Conservation (phyloP, 2,797 vertebrate genomes). For the Tamandua tetradactyla region DNA sequence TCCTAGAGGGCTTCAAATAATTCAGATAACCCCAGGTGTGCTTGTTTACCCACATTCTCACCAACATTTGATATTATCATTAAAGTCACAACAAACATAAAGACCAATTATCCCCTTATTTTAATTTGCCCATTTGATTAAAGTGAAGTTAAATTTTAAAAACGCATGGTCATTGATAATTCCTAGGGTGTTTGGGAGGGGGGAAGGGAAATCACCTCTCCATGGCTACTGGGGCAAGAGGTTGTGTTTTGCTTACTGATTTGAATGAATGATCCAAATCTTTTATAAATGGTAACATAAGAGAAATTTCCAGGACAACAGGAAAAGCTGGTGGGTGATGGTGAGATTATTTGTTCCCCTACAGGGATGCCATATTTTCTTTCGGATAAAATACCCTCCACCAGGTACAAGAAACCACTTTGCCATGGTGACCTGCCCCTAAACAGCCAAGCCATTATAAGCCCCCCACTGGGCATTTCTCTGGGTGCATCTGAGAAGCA, state of each 20-base stretch:
- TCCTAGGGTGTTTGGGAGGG: not conserved
- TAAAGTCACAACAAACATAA: not conserved
- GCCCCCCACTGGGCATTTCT: not conserved
- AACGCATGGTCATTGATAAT: not conserved
- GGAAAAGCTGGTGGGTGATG: not conserved
- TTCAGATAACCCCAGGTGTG: not conserved
- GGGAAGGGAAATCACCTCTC: not conserved
- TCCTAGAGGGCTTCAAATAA: not conserved
- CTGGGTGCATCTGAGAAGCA: accelerated
- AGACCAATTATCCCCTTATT: not conserved
- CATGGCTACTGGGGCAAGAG: not conserved
- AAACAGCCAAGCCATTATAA: not conserved
- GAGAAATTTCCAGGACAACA: not conserved
- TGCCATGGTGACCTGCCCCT: not conserved
- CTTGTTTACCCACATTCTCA: not conserved
- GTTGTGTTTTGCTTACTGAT: not conserved
- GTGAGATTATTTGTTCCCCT: not conserved
- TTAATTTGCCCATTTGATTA: not conserved
- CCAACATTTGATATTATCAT: not conserved
- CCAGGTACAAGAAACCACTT: too few relatives aligned
- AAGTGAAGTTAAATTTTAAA: not conserved
- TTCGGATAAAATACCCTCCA: not conserved
- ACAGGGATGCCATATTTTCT: not conserved
- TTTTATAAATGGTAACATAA: not conserved
- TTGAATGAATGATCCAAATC: not conserved